These are phyloP conservation scores for Sebastes vulpes DNA, from an alignment of 2,797 vertebrate genomes.

Conservation along the genomic window DNA sequence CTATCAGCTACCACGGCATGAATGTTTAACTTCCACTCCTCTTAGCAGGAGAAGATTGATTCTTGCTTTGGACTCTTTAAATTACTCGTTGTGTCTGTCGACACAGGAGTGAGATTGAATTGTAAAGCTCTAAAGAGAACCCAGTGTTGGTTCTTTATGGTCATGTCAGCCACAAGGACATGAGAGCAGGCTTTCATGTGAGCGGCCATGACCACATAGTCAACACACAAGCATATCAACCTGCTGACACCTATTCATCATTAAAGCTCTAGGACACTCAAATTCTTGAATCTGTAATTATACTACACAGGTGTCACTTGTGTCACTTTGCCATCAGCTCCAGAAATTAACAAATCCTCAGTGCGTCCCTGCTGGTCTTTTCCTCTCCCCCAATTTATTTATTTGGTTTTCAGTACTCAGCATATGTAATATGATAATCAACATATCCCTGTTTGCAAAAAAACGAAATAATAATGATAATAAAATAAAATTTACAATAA, in stretches of 20 bases:
- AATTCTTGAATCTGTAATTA: background rate
- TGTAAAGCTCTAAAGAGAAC: slow-evolving; percentile 30
- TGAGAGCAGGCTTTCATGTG: slow-evolving; percentile 9
- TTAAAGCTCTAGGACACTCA: background rate
- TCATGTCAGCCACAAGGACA: slow-evolving; percentile 47
- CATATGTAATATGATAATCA: background rate
- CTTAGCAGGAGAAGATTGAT: slow-evolving; percentile 42
- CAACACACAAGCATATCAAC: slow-evolving; percentile 21
- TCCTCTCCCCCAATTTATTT: background rate
- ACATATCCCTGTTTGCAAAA: background rate
- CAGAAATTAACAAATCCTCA: background rate
- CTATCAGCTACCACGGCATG: slow-evolving; percentile 41
- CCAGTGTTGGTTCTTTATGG: slow-evolving; percentile 37
- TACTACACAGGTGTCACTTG: background rate
- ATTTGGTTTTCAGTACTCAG: background rate
- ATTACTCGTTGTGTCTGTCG: slow-evolving; percentile 26
- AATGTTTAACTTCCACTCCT: slow-evolving; percentile 53
- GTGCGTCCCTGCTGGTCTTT: background rate
- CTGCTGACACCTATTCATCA: slow-evolving; percentile 32
- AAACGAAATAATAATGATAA: background rate
- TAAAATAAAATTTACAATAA: background rate
- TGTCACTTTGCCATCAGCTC: background rate
- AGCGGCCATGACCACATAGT: slow-evolving; percentile 16
- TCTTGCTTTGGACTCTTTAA: slow-evolving; percentile 29
- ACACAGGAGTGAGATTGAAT: slow-evolving; percentile 28